These are phyloP conservation scores for Noctilio leporinus DNA, from an alignment of 2,113 vertebrate genomes.

Conservation along the genomic window DNA sequence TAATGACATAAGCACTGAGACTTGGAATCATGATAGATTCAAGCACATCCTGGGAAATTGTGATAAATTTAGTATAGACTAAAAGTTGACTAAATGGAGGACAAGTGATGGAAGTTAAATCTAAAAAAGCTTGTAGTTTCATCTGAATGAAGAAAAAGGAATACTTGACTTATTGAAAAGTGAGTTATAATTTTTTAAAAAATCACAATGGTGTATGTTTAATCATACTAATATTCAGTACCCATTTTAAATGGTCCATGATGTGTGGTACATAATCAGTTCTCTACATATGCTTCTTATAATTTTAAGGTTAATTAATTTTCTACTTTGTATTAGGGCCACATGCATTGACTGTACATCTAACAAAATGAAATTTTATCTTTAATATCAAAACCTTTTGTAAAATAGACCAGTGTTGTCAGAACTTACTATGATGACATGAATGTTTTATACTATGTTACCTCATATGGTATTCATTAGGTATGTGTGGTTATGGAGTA, in stretches of 20 bases:
- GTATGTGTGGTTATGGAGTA: background rate
- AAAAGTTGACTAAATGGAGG: background rate
- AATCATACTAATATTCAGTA: background rate
- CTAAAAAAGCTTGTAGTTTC: background rate
- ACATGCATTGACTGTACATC: background rate
- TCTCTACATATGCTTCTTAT: background rate
- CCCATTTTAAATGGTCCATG: constrained; percentile 36
- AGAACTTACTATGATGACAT: background rate
- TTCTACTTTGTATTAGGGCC: background rate
- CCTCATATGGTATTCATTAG: background rate
- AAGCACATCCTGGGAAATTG: background rate
- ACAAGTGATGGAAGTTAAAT: background rate
- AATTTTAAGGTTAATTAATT: constrained; percentile 48
- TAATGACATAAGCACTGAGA: background rate
- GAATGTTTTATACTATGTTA: background rate
- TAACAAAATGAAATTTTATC: constrained; percentile 54
- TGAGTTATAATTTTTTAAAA: background rate
- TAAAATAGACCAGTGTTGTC: background rate
- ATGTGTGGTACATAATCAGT: background rate
- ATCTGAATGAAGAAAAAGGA: background rate
- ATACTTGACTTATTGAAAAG: background rate
- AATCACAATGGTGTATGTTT: background rate
- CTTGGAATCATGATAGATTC: background rate
- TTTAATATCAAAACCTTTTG: constrained; percentile 23
- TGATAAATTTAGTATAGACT: background rate